These are phyloP conservation scores for Syrmaticus mikado DNA, from an alignment of 2,113 vertebrate species.

Conservation along the genomic window DNA sequence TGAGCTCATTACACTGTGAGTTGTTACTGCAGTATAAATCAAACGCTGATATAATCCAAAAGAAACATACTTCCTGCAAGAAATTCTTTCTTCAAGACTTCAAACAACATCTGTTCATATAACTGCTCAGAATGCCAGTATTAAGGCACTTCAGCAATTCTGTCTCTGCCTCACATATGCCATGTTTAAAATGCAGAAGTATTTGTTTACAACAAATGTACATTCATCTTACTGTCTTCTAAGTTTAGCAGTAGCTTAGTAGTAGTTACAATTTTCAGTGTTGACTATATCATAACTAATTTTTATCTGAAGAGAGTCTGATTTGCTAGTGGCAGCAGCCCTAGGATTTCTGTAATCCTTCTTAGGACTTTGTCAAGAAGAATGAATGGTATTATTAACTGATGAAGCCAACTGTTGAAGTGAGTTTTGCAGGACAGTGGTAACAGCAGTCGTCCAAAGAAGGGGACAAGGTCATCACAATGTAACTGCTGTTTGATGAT, in stretches of 20 bases:
- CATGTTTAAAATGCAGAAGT: constrained; percentile 8
- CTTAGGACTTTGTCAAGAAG: neutral
- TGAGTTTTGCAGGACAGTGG: neutral
- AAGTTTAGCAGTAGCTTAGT: neutral
- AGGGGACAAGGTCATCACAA: neutral
- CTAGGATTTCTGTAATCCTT: neutral
- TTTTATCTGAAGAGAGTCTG: neutral
- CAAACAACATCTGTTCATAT: constrained; percentile 54
- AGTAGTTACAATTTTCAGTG: neutral
- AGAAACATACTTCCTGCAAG: constrained; percentile 25
- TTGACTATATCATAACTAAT: neutral
- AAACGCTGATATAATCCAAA: constrained; percentile 43
- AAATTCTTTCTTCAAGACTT: constrained; percentile 44
- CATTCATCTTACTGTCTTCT: neutral
- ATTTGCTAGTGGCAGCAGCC: neutral
- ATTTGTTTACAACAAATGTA: constrained; percentile 33
- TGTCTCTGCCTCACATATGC: constrained; percentile 7
- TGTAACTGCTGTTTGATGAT: neutral
- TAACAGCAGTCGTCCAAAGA: neutral
- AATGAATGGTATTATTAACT: neutral
- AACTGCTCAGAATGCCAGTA: constrained; percentile 37
- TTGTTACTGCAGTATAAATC: constrained; percentile 31
- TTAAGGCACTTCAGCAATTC: neutral
- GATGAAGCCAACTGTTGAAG: neutral
- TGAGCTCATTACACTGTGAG: constrained; percentile 16